Evolutionary conservation across 1,140 invertebrate genomes (phyloP), one percentile per base, ranked within the genome.

Genomic region (Drosophila auraria): DNA sequence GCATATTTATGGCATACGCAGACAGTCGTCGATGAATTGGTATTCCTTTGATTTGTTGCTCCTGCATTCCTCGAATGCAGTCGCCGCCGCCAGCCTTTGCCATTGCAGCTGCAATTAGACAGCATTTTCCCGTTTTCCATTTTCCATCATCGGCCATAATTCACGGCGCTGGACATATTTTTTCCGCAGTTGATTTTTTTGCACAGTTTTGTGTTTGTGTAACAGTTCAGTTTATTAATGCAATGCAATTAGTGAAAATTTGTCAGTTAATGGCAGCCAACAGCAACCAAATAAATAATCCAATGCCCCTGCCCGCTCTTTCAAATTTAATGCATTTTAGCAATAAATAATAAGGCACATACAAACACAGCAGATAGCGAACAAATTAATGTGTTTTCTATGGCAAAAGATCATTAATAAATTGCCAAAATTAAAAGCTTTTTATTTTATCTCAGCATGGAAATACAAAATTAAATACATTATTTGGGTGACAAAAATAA

Each of bases 1-100:
- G 84, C 84, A 87, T 89, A 87, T 87, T 89, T 83, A 89, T 83
- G 84, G 73, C 80, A 87, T 71, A 89, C 81, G 78, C 83, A 89
- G 83, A 81, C 84, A 89, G 72, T 74, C 75, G 80, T 80, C 77
- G 77, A 83, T 73, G 70, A 73, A 73, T 84, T 71, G 68, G 72
- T 70, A 89, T 87, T 87, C 84, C 84, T 80, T 80, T 87, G 77
- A 87, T 87, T 87, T 83, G 82, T 83, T 71, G 70, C 53, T 76
- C 49, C 53, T 30, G 72, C 72, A 75, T 75, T 75, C 71, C 59
- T 64, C 59, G 59, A 20, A 44, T 38, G 54, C 70, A 50, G 36
- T 33, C 25, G 64, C 40, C 25, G 64, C 68, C 53, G 50, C 20
- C 38, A n/a, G 17, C 25, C 33, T 50, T 50, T 9, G 36, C 60